These are phyloP conservation scores for Parauchenoglanis ngamensis DNA, from an alignment of 2,797 vertebrate genomes.

Conservation along the genomic window DNA sequence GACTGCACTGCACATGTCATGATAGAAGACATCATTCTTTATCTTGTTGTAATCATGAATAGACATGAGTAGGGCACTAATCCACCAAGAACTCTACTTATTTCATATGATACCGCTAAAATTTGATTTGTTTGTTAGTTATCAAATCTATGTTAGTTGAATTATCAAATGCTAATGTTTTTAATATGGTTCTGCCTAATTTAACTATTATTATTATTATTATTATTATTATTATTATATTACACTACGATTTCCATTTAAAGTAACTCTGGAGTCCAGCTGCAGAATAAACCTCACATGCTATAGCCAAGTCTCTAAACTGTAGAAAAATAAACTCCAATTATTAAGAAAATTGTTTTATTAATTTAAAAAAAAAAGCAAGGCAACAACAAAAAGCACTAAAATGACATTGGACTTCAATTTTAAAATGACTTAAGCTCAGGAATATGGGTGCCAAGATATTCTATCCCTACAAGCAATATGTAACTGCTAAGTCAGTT, in stretches of 20 bases:
- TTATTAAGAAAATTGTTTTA: background rate
- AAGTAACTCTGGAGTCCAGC: background rate
- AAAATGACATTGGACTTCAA: background rate
- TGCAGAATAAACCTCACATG: background rate
- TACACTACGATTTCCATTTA: background rate
- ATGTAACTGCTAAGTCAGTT: background rate
- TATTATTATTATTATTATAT: background rate
- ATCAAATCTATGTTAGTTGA: background rate
- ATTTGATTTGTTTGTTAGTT: background rate
- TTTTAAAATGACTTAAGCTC: background rate
- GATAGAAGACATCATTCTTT: slow-evolving; percentile 21
- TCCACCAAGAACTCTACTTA: background rate
- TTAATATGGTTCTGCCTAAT: background rate
- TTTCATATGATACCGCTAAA: background rate
- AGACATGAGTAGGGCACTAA: background rate
- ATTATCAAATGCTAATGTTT: background rate
- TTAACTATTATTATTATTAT: background rate
- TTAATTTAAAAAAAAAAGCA: background rate
- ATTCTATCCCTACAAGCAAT: background rate
- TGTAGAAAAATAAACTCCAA: background rate
- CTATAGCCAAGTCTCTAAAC: background rate
- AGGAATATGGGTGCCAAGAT: background rate
- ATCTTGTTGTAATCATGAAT: slow-evolving; percentile 1
- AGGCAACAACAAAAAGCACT: background rate
- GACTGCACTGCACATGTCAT: background rate